Percentiles rank a stretch among this genome's conserved stretches.
These are phyloP conservation scores for Crotalus helleri DNA, from an alignment of 2,113 vertebrate species.

Conservation along the genomic window DNA sequence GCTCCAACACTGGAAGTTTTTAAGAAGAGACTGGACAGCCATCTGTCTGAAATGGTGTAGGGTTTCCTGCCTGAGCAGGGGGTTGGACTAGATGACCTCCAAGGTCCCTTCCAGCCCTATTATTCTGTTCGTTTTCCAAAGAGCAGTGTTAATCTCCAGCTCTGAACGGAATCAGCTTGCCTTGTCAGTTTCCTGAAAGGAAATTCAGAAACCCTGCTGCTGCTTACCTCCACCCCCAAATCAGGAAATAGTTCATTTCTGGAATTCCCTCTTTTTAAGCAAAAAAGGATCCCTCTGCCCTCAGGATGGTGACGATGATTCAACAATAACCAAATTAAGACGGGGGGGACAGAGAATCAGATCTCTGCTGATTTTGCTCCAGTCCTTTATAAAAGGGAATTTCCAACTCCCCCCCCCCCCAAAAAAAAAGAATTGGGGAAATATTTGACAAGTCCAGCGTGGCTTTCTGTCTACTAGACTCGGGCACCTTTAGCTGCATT, in stretches of 20 bases:
- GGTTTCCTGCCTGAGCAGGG: not conserved
- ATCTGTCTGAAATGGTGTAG: not conserved
- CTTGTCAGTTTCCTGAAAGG: constrained; percentile 51
- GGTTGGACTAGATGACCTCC: not conserved
- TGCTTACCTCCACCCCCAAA: constrained; percentile 1
- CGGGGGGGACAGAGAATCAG: not conserved
- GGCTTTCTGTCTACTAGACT: not conserved
- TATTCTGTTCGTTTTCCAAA: not conserved
- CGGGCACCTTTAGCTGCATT: no score
- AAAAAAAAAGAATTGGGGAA: not conserved
- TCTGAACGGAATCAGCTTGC: not conserved
- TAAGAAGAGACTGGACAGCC: no score
- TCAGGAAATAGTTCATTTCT: constrained; percentile 46
- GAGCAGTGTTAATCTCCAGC: constrained; percentile 28
- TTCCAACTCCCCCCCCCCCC: no score
- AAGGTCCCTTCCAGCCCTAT: not conserved
- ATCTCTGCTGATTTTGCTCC: not conserved
- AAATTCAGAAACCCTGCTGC: constrained; percentile 39
- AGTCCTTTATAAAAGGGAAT: not conserved
- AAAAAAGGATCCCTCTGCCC: not conserved
- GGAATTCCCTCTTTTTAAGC: not conserved
- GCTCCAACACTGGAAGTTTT: no score
- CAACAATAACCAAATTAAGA: not conserved
- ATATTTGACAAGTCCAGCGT: not conserved
- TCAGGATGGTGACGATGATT: rapidly evolving